Percentiles rank a stretch among this genome's conserved stretches.
Evolutionary conservation across 2,888 invertebrate species (phyloP).

Genomic region (Ectemnius continuus): DNA sequence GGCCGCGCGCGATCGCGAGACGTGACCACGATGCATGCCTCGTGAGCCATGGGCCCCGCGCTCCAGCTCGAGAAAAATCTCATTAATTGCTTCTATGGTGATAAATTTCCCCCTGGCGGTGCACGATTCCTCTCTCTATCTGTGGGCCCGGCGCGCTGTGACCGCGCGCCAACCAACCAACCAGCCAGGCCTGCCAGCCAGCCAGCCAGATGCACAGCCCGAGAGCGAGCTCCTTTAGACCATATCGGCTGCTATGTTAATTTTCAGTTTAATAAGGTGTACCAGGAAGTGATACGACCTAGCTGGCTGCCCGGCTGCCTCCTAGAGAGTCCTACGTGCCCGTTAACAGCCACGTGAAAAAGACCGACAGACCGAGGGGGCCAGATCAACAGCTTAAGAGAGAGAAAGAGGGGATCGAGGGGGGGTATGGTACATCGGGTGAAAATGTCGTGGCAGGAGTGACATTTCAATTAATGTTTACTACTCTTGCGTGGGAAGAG

Average conservation of each 20-base stretch:
- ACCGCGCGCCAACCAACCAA: constrained; percentile 23
- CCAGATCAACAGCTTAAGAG: no score
- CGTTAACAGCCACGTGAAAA: constrained; percentile 17
- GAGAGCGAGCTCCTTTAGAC: constrained; percentile 47
- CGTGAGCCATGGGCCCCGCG: constrained; percentile 64
- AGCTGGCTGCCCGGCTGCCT: constrained; percentile 1
- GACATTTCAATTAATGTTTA: constrained; percentile 75
- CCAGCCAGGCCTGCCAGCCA: constrained; percentile 22
- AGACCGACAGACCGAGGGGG: constrained; percentile 9
- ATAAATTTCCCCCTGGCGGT: constrained; percentile 76
- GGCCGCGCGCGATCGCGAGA: constrained; percentile 49
- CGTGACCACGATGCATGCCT: constrained; percentile 69
- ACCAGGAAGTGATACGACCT: constrained; percentile 70
- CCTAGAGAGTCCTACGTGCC: constrained; percentile 26
- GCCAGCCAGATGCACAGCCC: constrained; percentile 4
- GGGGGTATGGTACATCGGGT: constrained; percentile 49
- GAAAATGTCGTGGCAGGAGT: constrained; percentile 72
- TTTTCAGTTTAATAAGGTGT: constrained; percentile 75
- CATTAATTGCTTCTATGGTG: constrained; percentile 77
- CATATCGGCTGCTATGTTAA: constrained; percentile 73
- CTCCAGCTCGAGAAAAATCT: constrained; percentile 66
- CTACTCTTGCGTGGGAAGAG: constrained; percentile 70
- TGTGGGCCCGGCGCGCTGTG: constrained; percentile 12
- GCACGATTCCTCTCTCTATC: constrained; percentile 66
- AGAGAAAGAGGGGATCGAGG: no score